phyloP scores from a whole-genome alignment of 2,113 vertebrate genomes.

The Columba livia region DNA sequence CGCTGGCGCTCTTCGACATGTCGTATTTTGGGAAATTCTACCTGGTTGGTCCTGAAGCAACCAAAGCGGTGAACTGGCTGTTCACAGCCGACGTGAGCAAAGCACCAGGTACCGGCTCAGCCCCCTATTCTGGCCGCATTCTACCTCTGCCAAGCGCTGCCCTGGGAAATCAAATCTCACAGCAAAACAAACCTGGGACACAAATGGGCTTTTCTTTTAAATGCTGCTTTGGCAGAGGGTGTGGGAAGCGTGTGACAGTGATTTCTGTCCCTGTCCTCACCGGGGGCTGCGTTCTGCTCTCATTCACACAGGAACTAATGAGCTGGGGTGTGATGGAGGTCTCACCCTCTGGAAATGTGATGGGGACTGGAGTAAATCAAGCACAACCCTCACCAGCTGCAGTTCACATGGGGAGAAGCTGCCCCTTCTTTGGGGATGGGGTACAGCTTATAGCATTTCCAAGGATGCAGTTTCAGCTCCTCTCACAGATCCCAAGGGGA shows the following conservation, averaged over 20 bases:
- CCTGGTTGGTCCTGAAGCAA: conserved; percentile 89
- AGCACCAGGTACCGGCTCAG: conserved; percentile 79
- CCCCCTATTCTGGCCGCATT: rapidly evolving
- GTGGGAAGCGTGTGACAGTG: not conserved
- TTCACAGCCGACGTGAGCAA: conserved; percentile 91
- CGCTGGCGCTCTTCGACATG: conserved; percentile 92
- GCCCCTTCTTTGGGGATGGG: not conserved
- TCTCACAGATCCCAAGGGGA: not conserved
- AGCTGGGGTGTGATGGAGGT: not conserved
- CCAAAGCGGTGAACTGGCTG: conserved; percentile 90
- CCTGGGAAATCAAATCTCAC: not conserved
- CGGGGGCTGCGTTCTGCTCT: not conserved
- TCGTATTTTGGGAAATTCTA: conserved; percentile 99
- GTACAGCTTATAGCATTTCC: not conserved
- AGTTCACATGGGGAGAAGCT: not conserved
- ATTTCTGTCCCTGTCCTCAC: not conserved
- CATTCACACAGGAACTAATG: rapidly evolving
- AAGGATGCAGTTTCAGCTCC: not conserved
- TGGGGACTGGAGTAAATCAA: not conserved
- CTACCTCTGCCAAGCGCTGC: not conserved
- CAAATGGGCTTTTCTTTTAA: not conserved
- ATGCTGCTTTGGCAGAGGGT: not conserved
- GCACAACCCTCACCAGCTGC: rapidly evolving
- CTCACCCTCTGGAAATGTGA: not conserved
- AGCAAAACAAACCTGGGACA: not conserved